Evolutionary conservation across 2,797 vertebrate genomes (phyloP).

Genomic region (Telmatherina bonti): DNA sequence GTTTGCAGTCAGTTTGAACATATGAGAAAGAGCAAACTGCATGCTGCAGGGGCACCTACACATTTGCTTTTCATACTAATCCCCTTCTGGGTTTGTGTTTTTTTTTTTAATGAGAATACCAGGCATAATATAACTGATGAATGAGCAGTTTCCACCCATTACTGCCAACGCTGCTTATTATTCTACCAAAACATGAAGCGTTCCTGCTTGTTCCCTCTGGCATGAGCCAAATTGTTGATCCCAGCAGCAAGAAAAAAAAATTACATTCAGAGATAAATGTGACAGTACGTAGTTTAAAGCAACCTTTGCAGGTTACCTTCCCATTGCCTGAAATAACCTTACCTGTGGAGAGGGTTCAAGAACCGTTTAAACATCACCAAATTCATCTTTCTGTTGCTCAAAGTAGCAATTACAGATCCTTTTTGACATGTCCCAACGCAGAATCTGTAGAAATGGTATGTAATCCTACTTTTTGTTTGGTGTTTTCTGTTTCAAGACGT

Average conservation of each 20-base stretch:
- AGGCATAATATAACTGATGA: no score
- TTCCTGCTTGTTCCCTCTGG: no score
- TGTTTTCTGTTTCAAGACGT: slow-evolving; percentile 34
- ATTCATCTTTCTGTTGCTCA: not conserved
- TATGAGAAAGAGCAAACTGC: not conserved
- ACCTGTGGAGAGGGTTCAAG: not conserved
- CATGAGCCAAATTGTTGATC: no score
- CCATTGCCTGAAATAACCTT: not conserved
- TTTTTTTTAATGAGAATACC: no score
- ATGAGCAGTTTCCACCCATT: no score
- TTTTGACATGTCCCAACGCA: slow-evolving; percentile 41
- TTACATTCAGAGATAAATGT: not conserved
- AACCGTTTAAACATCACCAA: slow-evolving; percentile 8
- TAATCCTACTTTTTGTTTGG: slow-evolving; percentile 45
- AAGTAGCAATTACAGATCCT: not conserved
- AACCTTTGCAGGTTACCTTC: not conserved
- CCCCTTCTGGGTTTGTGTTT: no score
- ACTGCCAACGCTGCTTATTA: no score
- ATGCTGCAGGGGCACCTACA: no score
- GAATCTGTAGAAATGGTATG: not conserved
- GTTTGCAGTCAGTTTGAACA: not conserved
- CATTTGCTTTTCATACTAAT: no score
- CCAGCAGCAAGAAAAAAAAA: no score
- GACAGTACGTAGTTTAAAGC: not conserved
- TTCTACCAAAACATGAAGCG: no score